Evolutionary conservation across 92 coral and sea anemone genomes (phyloP).

Genomic region (Phymanthus crucifer): DNA sequence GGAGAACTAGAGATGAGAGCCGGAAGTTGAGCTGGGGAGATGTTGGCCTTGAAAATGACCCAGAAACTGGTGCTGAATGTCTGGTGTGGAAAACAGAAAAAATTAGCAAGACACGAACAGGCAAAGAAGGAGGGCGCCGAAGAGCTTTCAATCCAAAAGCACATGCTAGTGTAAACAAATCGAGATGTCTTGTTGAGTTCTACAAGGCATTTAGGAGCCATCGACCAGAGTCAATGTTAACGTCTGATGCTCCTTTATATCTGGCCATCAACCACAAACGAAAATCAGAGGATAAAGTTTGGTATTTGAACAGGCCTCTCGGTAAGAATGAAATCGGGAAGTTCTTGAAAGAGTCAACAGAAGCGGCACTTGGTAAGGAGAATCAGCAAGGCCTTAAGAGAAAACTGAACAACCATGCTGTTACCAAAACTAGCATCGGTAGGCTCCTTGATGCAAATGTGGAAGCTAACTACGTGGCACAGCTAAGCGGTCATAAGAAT

Average conservation of each 20-base stretch:
- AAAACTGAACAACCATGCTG: background rate
- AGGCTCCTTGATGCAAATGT: slow-evolving; percentile 13
- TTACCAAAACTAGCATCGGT: slow-evolving; percentile 1
- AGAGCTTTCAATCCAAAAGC: slow-evolving; percentile 39
- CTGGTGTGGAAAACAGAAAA: slow-evolving; percentile 31
- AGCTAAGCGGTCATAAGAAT: background rate
- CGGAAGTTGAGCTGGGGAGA: no score
- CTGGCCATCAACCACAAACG: background rate
- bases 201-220: no score
- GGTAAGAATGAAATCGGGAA: slow-evolving; percentile 11
- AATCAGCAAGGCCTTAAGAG: no score
- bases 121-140: slow-evolving; percentile 33
- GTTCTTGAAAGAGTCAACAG: no score
- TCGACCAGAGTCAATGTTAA: no score
- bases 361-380: no score
- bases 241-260: slow-evolving; percentile 47
- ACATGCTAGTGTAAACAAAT: slow-evolving; percentile 18
- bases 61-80: no score
- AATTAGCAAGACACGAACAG: slow-evolving; percentile 36
- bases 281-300: background rate
- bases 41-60: no score
- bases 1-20: no score
- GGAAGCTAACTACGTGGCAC: slow-evolving; percentile 20
- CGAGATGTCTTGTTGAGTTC: slow-evolving; percentile 38
- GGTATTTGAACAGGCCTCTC: background rate